Evolutionary conservation across 64 coral and sea anemone species (phyloP).

Genomic region (Montipora capricornis): DNA sequence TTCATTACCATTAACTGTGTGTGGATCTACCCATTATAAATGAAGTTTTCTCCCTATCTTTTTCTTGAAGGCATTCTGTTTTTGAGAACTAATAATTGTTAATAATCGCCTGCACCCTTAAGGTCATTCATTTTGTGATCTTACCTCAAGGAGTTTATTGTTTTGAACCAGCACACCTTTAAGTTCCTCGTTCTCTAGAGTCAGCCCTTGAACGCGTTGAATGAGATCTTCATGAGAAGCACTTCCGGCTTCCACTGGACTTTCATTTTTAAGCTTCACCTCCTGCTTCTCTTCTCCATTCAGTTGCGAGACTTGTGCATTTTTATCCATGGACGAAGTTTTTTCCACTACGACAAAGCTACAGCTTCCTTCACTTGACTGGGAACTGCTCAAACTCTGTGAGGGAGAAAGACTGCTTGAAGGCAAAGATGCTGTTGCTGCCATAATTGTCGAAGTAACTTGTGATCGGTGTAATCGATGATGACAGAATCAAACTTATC

Average conservation of each 20-base stretch:
- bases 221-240: background rate
- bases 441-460: background rate
- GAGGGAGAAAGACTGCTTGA: background rate
- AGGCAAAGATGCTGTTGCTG: background rate
- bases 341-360: conserved; percentile 13
- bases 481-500: no score
- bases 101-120: no score
- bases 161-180: conserved; percentile 41
- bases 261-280: conserved; percentile 12
- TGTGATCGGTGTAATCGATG: no score
- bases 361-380: conserved; percentile 11
- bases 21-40: no score
- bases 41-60: no score
- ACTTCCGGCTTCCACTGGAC: background rate
- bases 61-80: no score
- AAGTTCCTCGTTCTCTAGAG: conserved; percentile 70
- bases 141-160: conserved; percentile 58
- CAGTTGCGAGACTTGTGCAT: background rate
- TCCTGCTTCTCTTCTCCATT: background rate
- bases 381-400: conserved; percentile 7
- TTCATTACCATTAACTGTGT: no score
- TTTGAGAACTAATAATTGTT: no score
- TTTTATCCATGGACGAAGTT: background rate
- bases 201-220: conserved; percentile 7
- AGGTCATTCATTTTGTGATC: no score